phyloP scores from a whole-genome alignment of 2,888 invertebrate genomes.

The Scrobipalpa costella region DNA sequence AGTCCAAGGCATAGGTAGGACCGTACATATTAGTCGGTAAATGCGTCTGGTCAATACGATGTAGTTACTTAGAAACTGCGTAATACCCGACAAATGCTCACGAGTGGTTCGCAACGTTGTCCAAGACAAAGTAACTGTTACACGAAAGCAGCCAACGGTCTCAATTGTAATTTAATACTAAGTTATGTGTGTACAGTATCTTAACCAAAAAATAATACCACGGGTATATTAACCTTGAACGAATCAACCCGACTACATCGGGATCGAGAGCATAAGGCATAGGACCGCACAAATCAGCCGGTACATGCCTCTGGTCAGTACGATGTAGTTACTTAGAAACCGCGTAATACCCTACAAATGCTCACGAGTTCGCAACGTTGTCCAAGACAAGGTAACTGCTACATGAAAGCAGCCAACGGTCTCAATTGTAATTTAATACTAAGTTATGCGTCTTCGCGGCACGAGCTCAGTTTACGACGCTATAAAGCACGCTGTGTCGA shows the following conservation, averaged over 20 bases:
- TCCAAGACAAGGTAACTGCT: not conserved
- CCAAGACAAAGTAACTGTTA: too few relatives aligned
- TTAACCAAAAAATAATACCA: too few relatives aligned
- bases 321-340: not conserved
- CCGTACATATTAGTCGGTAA: too few relatives aligned
- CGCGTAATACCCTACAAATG: constrained; percentile 5
- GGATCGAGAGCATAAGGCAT: too few relatives aligned
- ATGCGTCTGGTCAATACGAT: not conserved
- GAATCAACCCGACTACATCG: too few relatives aligned
- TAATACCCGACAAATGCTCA: constrained; percentile 7
- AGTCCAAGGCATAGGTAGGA: too few relatives aligned
- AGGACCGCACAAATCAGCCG: too few relatives aligned
- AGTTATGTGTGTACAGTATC: constrained; percentile 71
- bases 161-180: constrained; percentile 66
- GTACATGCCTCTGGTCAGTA: too few relatives aligned
- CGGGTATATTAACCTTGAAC: too few relatives aligned
- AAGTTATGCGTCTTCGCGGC: constrained; percentile 69
- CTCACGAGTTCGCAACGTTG: not conserved
- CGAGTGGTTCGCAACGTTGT: not conserved
- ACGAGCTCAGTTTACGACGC: constrained; percentile 69
- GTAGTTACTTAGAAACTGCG: not conserved
- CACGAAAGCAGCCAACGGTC: constrained; percentile 24
- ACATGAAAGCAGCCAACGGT: constrained; percentile 23
- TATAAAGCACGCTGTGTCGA: constrained; percentile 65
- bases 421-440: constrained; percentile 65